Base-by-base conservation (phyloP, 2,113 vertebrate species). In the Scopus umbretta region DNA sequence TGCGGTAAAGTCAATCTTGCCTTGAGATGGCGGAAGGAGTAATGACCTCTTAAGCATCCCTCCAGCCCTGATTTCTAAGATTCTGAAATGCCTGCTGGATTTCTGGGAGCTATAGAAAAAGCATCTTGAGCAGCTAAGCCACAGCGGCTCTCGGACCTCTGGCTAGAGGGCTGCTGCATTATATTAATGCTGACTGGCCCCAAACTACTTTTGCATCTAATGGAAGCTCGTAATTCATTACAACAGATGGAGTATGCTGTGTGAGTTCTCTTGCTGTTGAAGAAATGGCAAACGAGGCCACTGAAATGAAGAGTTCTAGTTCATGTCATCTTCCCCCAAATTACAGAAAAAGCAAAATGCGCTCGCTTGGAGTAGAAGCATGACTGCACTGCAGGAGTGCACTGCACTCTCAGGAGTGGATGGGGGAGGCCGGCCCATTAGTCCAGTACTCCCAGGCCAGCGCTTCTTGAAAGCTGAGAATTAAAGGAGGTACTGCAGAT, bases 321-420 rank as follows among this genome's bases (percentile, higher is more conserved):
- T 87, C 32, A 16, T 27, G 23, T 63, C 52, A 25, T 74, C 72
- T 74, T 70, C 47, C 18, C 38, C 7, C 0, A 58, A 80, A 50
- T 38, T 27, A 29, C 21, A 13, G 50, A n/a, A 66, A 53, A 62
- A 47, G 11, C 49, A 42, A 38, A 80, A 40, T 45, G 49, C 7
- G 6, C 16, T 65, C 0, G 0, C 62, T 61, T 1, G 1, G 34
- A 4, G 10, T 61, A 53, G 59, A 61, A 26, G 30, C 0, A 0
- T 61, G 75, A 29, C 53, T 49, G 58, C 43, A 1, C 19, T 67
- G 70, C 56, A 45, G 56, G 29, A n/a, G 36, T 14, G 66, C 68
- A 58, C 47, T 82, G 0, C 43, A 83, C 56, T 23, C 70, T 67
- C 34, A 30, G 40, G 56, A 63, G 36, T 29, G 30, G 19, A 7